These are phyloP conservation scores for Tanypteryx hageni DNA, from an alignment of 2,888 invertebrate genomes.

Conservation along the genomic window DNA sequence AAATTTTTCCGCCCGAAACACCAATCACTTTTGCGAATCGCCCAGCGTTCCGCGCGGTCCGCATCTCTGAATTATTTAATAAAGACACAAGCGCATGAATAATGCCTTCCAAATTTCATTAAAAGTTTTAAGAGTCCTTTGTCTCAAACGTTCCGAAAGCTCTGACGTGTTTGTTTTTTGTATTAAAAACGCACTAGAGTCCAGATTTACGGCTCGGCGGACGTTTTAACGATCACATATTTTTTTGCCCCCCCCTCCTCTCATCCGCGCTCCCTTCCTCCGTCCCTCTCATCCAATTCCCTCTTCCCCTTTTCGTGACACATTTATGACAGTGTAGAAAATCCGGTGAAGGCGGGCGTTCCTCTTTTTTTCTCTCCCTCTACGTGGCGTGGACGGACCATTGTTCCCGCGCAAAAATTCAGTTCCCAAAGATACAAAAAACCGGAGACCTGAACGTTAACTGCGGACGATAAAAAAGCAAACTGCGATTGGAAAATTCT, in stretches of 20 bases:
- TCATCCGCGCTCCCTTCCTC: background rate
- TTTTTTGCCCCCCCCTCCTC: background rate
- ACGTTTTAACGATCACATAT: slow-evolving; percentile 24
- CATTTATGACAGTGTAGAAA: slow-evolving; percentile 24
- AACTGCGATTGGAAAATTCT: background rate
- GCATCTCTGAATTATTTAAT: slow-evolving; percentile 25
- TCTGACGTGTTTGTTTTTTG: slow-evolving; percentile 7
- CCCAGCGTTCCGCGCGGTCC: background rate
- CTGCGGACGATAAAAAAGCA: background rate
- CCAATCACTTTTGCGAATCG: background rate
- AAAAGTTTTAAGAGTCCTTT: slow-evolving; percentile 21
- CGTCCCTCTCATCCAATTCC: too few species aligned
- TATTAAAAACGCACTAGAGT: background rate
- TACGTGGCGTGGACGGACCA: background rate
- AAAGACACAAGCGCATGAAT: background rate
- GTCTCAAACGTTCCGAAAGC: slow-evolving; percentile 14
- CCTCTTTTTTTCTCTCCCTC: background rate
- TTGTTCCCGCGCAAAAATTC: slow-evolving; percentile 27
- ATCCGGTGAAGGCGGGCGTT: background rate
- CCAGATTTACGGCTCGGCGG: slow-evolving; percentile 25
- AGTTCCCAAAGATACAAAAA: background rate
- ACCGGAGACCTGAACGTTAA: background rate
- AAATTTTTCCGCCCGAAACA: background rate
- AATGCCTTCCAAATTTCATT: slow-evolving; percentile 28
- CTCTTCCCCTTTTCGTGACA: background rate